Percentiles rank a stretch among this genome's conserved stretches.
These are phyloP conservation scores for Eupeodes corollae DNA, from an alignment of 1,140 invertebrate genomes.

Conservation along the genomic window DNA sequence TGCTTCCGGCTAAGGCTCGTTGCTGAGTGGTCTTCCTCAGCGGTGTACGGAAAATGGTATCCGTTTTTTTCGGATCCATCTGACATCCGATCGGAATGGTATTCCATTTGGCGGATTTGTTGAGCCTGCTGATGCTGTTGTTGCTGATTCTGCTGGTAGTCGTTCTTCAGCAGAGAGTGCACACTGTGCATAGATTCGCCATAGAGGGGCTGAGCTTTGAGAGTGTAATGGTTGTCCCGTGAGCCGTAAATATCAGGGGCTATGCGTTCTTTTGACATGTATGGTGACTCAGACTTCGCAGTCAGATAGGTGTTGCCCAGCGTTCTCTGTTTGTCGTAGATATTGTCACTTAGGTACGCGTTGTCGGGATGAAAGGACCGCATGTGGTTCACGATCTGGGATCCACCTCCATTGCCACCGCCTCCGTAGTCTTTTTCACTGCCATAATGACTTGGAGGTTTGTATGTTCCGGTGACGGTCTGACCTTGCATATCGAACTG, in stretches of 20 bases:
- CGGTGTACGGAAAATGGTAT: conserved; percentile 65
- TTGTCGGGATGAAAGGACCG: conserved; percentile 29
- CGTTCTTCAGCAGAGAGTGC: conserved; percentile 43
- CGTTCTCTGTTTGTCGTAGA: conserved; percentile 34
- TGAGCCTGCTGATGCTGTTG: conserved; percentile 41
- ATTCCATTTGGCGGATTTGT: conserved; percentile 41
- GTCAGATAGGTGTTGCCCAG: conserved; percentile 18
- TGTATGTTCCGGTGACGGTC: conserved; percentile 17
- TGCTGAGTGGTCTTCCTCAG: conserved; percentile 43
- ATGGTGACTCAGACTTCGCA: conserved; percentile 26
- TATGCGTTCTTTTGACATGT: conserved; percentile 35
- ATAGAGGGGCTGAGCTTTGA: conserved; percentile 25
- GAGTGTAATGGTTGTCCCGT: conserved; percentile 29
- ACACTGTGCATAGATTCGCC: conserved; percentile 37
- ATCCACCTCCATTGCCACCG: conserved; percentile 11
- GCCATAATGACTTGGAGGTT: conserved; percentile 32
- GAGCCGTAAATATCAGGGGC: conserved; percentile 31
- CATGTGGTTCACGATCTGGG: conserved; percentile 33
- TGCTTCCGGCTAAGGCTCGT: conserved; percentile 20
- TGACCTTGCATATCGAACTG: conserved; percentile 4
- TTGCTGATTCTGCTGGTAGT: conserved; percentile 49
- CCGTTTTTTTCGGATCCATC: conserved; percentile 66
- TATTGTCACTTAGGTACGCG: conserved; percentile 30
- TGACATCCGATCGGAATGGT: conserved; percentile 48
- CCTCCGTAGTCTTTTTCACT: conserved; percentile 30